Evolutionary conservation across 30 jellyfish, hydroid and myxozoan species (phyloP).

Genomic region (Hydractinia echinata): DNA sequence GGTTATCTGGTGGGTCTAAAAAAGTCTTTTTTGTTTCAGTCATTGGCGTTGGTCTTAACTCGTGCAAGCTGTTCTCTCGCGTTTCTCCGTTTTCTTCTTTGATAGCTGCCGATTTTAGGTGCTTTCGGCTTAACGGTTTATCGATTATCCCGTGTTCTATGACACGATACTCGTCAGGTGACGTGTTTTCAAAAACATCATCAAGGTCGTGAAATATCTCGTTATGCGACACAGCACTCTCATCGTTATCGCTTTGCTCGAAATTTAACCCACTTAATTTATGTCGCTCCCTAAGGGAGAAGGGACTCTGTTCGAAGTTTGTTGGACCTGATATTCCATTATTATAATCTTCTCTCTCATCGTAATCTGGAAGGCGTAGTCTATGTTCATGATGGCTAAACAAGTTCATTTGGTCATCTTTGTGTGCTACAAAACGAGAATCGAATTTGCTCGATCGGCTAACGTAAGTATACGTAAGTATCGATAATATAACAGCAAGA

Average conservation of each 20-base stretch:
- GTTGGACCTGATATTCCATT: too few species aligned
- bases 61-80: slow-evolving; percentile 3
- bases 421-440: not conserved
- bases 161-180: slow-evolving; percentile 11
- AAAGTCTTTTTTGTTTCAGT: slow-evolving; percentile 1
- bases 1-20: slow-evolving; percentile 11
- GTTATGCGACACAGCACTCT: slow-evolving; percentile 8
- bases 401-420: not conserved
- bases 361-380: not conserved
- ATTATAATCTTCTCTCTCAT: not conserved
- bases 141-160: not conserved
- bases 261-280: not conserved
- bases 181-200: slow-evolving; percentile 2
- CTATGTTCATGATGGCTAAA: slow-evolving; percentile 1
- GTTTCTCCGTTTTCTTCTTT: slow-evolving; percentile 1
- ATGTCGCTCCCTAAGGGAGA: not conserved
- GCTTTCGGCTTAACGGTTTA: not conserved
- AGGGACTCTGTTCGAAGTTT: too few species aligned
- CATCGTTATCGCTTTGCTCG: not conserved
- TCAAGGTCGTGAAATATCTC: not conserved
- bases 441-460: not conserved
- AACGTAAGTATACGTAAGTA: not conserved
- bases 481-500: not conserved
- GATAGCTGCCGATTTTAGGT: not conserved
- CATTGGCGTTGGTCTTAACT: not conserved